Percentiles rank a stretch among this genome's conserved stretches.
phyloP scores from a whole-genome alignment of 1,140 invertebrate species.

The Calliphora vicina region DNA sequence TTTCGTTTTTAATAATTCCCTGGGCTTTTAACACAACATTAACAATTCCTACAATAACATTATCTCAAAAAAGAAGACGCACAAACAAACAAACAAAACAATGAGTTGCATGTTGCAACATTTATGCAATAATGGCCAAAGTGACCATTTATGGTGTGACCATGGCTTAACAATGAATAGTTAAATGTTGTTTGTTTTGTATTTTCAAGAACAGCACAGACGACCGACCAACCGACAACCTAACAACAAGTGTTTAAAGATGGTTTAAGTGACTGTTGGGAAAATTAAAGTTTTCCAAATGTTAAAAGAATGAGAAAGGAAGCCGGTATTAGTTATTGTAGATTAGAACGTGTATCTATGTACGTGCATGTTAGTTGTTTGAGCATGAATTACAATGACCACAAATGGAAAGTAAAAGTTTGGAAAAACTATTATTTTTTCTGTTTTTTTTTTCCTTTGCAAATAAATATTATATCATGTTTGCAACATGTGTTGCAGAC shows the following conservation, averaged over 20 bases:
- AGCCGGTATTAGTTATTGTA: neutral
- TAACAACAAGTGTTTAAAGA: neutral
- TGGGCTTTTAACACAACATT: neutral
- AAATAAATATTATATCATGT: neutral
- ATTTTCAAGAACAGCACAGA: neutral
- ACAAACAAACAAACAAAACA: neutral
- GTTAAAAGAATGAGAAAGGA: neutral
- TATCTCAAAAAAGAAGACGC: neutral
- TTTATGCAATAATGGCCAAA: neutral
- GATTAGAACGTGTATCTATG: neutral
- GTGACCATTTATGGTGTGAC: neutral
- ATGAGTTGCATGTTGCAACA: neutral
- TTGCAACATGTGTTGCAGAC: neutral
- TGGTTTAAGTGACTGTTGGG: neutral
- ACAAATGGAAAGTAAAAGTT: slow-evolving; percentile 35
- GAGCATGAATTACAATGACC: neutral
- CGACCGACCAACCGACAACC: neutral
- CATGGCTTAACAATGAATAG: slow-evolving; percentile 3
- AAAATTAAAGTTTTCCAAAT: neutral
- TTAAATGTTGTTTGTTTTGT: neutral
- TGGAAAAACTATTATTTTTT: neutral
- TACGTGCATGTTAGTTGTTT: neutral
- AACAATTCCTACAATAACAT: neutral
- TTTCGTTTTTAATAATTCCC: neutral
- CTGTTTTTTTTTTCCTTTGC: neutral